Conservation (phyloP, 2,797 vertebrate genomes). For the Cichlasoma orientale region DNA sequence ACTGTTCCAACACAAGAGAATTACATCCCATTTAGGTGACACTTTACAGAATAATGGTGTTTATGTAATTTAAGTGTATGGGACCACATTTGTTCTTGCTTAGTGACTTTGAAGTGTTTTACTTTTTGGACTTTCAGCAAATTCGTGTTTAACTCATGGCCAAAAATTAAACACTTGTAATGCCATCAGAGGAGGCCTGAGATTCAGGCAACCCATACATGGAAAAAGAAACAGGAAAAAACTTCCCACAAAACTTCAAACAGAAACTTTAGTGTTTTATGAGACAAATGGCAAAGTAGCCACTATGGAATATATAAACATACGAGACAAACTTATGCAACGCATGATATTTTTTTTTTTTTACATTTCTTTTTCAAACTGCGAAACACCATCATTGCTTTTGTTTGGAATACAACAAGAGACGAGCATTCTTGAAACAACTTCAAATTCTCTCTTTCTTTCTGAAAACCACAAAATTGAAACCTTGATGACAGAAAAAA, state of each 20-base stretch:
- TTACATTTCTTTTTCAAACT: background rate
- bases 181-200: background rate
- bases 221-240: background rate
- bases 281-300: background rate
- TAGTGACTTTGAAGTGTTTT: background rate
- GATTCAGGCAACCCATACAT: background rate
- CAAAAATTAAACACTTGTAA: background rate
- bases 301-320: no score
- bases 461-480: background rate
- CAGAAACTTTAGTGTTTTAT: no score
- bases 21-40: background rate
- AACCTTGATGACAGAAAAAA: no score
- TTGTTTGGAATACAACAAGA: background rate
- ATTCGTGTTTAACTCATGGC: background rate
- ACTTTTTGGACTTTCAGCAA: background rate
- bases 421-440: background rate
- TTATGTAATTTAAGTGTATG: background rate
- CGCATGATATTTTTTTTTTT: background rate
- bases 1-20: background rate
- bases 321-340: background rate
- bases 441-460: background rate
- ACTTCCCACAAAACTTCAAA: background rate
- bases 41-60: background rate
- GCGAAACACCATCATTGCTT: background rate
- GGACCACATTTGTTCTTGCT: background rate